These are phyloP conservation scores for Vanessa tameamea DNA, from an alignment of 1,140 invertebrate genomes.

Conservation along the genomic window DNA sequence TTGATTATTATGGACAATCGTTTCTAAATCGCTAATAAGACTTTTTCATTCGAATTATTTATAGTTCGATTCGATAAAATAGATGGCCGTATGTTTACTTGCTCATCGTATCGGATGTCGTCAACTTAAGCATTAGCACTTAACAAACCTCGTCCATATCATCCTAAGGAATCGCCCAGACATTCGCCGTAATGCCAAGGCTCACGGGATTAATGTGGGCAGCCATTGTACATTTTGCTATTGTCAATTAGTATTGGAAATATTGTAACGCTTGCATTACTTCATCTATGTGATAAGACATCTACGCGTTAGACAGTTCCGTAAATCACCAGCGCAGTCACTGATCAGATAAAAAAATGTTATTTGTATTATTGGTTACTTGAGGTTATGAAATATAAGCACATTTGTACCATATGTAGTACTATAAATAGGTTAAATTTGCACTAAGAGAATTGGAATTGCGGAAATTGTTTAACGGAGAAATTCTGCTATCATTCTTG, in stretches of 20 bases:
- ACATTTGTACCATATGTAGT: background rate
- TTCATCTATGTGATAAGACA: conserved; percentile 31
- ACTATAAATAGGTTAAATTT: too few relatives aligned
- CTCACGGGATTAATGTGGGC: conserved; percentile 60
- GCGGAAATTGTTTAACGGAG: too few relatives aligned
- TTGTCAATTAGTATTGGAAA: conserved; percentile 67
- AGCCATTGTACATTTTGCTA: conserved; percentile 61
- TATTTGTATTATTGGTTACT: conserved; percentile 8
- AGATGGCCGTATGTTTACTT: conserved; percentile 33
- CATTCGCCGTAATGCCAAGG: conserved; percentile 74
- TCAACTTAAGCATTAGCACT: conserved; percentile 57
- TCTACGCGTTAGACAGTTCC: conserved; percentile 27
- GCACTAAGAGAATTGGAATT: too few relatives aligned
- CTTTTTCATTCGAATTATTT: background rate
- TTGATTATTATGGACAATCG: background rate
- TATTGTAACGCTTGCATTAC: conserved; percentile 49
- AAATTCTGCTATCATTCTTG: too few relatives aligned
- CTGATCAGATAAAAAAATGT: conserved; percentile 27
- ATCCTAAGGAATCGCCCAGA: conserved; percentile 66
- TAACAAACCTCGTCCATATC: conserved; percentile 61
- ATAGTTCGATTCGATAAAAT: conserved; percentile 2
- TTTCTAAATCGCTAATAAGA: background rate
- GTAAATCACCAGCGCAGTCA: conserved; percentile 30
- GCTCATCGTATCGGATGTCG: conserved; percentile 55
- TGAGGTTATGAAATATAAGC: conserved; percentile 14